phyloP scores from a whole-genome alignment of 2,888 invertebrate genomes.

The Drosophila dives region DNA sequence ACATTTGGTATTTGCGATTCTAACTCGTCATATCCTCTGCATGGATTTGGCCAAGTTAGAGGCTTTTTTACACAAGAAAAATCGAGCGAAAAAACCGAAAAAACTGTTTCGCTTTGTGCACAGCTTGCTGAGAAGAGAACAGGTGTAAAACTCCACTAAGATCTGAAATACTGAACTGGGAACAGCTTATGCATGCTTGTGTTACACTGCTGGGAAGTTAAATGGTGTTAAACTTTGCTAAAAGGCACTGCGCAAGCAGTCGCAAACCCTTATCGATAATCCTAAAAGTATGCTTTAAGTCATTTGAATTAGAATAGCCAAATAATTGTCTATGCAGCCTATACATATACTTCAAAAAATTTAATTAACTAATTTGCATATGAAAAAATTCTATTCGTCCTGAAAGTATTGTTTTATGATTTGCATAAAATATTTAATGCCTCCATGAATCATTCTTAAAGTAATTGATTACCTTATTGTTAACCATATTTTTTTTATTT shows the following conservation, averaged over 20 bases:
- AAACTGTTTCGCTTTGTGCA: background rate
- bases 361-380: background rate
- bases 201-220: background rate
- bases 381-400: background rate
- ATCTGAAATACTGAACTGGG: background rate
- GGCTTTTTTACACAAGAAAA: background rate
- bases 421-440: background rate
- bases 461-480: too few relatives aligned
- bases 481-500: too few relatives aligned
- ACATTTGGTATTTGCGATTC: background rate
- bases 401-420: background rate
- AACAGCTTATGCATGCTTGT: background rate
- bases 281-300: background rate
- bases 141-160: background rate
- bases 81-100: background rate
- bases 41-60: background rate
- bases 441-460: background rate
- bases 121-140: background rate
- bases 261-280: background rate
- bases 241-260: background rate
- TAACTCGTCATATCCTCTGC: background rate
- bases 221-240: background rate
- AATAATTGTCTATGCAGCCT: background rate
- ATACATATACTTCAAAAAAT: accelerated
- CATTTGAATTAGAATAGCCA: background rate